These are phyloP conservation scores for Paratrypauchen microcephalus DNA, from an alignment of 2,797 vertebrate species.

Conservation along the genomic window DNA sequence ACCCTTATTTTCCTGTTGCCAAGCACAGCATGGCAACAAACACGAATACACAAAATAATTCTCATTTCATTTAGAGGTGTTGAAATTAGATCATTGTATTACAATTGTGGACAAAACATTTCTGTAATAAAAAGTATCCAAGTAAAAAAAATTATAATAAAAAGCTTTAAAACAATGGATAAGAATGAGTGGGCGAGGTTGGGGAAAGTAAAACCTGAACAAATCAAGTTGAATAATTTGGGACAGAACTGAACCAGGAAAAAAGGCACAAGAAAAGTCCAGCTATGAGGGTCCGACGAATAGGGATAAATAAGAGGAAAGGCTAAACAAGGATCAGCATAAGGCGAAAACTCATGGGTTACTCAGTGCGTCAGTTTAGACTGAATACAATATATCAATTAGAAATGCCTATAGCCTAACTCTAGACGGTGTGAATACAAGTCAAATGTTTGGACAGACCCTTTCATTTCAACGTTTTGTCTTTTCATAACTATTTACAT, in stretches of 20 bases:
- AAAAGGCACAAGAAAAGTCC: slow-evolving; percentile 67
- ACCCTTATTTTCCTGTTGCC: slow-evolving; percentile 35
- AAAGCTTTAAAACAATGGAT: slow-evolving; percentile 37
- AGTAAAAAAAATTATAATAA: slow-evolving; percentile 10
- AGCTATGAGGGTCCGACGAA: slow-evolving; percentile 33
- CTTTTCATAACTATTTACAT: too few relatives aligned
- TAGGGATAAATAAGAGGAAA: slow-evolving; percentile 27
- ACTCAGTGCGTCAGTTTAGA: slow-evolving; percentile 1
- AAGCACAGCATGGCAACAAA: slow-evolving; percentile 56
- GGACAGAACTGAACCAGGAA: slow-evolving; percentile 44
- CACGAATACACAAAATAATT: slow-evolving; percentile 44
- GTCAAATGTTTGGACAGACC: too few relatives aligned
- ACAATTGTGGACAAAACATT: slow-evolving; percentile 17
- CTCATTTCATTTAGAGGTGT: slow-evolving; percentile 26
- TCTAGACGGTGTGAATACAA: not conserved
- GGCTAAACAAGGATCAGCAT: slow-evolving; percentile 48
- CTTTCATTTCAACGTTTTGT: too few relatives aligned
- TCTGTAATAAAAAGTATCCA: slow-evolving; percentile 21
- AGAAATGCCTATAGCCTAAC: not conserved
- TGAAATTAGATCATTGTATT: slow-evolving; percentile 37
- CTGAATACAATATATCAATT: not conserved
- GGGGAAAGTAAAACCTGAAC: slow-evolving; percentile 20
- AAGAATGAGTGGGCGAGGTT: not conserved
- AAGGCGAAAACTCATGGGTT: slow-evolving; percentile 50
- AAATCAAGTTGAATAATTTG: not conserved